A percentile compares a stretch with the other conserved stretches of the same genome.
Conservation (phyloP, 2,113 vertebrate genomes). For the Takifugu bimaculatus region DNA sequence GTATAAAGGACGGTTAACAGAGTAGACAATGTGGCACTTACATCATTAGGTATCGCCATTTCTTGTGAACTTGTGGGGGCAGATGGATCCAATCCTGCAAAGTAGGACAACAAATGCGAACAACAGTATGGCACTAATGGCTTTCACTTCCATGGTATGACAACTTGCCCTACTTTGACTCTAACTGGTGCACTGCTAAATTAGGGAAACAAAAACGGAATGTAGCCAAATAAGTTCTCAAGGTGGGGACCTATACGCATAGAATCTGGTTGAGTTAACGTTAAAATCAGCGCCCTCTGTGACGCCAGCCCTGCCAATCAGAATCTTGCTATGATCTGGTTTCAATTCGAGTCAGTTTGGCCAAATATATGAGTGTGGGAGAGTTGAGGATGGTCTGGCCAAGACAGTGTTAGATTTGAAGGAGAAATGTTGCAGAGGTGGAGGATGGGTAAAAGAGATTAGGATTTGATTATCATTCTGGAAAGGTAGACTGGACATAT, state of each 20-base stretch:
- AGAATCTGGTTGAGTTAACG: background rate
- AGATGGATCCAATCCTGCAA: conserved; percentile 85
- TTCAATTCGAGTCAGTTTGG: conserved; percentile 52
- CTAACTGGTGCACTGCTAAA: conserved; percentile 24
- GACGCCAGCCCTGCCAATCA: conserved; percentile 3
- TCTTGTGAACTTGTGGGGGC: conserved; percentile 89
- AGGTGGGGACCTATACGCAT: background rate
- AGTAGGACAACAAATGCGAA: conserved; percentile 66
- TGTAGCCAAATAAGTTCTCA: conserved; percentile 11
- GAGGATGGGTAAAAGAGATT: conserved; percentile 51
- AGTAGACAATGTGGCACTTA: conserved; percentile 74
- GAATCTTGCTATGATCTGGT: conserved; percentile 5
- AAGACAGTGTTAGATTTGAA: conserved; percentile 58
- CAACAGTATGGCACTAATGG: conserved; percentile 45
- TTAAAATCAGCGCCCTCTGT: no score
- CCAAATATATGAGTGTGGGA: conserved; percentile 53
- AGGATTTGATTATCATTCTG: conserved; percentile 38
- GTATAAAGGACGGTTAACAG: conserved; percentile 16
- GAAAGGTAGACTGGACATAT: conserved; percentile 39
- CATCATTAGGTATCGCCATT: conserved; percentile 93
- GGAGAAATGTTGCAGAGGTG: conserved; percentile 59
- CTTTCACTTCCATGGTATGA: conserved; percentile 39
- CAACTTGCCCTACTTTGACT: conserved; percentile 48
- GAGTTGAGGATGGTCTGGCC: conserved; percentile 56
- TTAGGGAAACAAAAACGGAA: conserved; percentile 20